phyloP scores from a whole-genome alignment of 2,888 invertebrate genomes.

The Epirrhoe alternata region DNA sequence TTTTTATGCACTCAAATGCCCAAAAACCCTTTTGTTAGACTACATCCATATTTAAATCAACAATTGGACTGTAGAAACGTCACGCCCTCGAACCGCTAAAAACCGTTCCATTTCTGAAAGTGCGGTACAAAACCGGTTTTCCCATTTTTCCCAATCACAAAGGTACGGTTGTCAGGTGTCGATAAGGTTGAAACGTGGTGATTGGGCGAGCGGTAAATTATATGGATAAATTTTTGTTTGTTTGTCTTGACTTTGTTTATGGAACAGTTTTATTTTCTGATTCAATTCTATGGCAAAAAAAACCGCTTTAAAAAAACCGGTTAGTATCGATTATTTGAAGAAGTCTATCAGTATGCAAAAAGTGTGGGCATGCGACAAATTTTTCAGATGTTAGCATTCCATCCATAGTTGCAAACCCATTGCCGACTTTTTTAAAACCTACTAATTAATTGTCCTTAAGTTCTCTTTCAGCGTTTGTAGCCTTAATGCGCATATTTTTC shows the following conservation, averaged over 20 bases:
- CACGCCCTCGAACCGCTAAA: slow-evolving; percentile 16
- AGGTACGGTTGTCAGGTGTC: slow-evolving; percentile 13
- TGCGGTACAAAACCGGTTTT: slow-evolving; percentile 4
- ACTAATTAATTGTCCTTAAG: too few relatives aligned
- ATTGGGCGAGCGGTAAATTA: background rate
- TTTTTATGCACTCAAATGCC: background rate
- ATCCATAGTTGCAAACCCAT: too few relatives aligned
- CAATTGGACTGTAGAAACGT: background rate
- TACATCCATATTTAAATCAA: background rate
- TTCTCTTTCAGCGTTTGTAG: too few relatives aligned
- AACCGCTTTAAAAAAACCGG: too few relatives aligned
- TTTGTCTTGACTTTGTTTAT: background rate
- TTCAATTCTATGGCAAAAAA: too few relatives aligned
- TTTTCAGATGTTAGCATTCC: too few relatives aligned
- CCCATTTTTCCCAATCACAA: slow-evolving; percentile 21
- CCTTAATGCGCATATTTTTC: too few relatives aligned
- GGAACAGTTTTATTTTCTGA: too few relatives aligned
- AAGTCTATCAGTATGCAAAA: too few relatives aligned
- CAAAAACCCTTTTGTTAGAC: background rate
- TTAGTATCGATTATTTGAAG: too few relatives aligned
- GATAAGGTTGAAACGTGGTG: slow-evolving; percentile 8
- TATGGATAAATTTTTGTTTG: background rate
- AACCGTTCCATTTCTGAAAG: slow-evolving; percentile 9
- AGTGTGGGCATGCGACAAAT: too few relatives aligned
- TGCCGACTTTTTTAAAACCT: too few relatives aligned